A percentile compares a stretch with the other conserved stretches of the same genome.
Conservation (phyloP, 2,797 vertebrate genomes). For the Sebastolobus altivelis region DNA sequence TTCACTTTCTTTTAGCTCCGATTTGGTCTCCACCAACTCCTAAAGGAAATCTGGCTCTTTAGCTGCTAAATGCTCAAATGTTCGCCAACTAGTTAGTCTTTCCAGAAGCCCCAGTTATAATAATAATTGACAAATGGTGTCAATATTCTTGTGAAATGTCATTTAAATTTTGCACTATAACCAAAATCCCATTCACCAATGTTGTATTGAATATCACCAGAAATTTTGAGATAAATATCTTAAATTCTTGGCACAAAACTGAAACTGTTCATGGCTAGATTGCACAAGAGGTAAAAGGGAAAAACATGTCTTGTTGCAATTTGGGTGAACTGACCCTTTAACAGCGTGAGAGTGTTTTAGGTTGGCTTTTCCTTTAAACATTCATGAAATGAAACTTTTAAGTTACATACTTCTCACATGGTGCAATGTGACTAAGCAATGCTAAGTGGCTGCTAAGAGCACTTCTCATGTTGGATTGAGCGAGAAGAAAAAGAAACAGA, state of each 20-base stretch:
- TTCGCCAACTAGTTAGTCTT: not conserved
- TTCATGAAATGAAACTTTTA: conserved; percentile 18
- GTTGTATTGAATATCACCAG: not conserved
- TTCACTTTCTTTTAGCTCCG: not conserved
- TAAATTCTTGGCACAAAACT: not conserved
- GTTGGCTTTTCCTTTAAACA: not conserved
- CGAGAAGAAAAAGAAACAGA: conserved; percentile 18
- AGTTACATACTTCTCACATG: conserved; percentile 9
- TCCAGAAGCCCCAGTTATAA: not conserved
- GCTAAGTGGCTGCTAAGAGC: conserved; percentile 53
- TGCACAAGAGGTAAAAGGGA: not conserved
- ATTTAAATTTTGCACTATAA: not conserved
- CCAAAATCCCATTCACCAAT: not conserved
- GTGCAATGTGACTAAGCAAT: conserved; percentile 39
- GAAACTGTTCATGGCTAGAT: not conserved
- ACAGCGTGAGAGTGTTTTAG: not conserved
- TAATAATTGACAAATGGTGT: not conserved
- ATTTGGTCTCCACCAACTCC: conserved; percentile 7
- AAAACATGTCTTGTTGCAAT: not conserved
- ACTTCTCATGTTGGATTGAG: conserved; percentile 24
- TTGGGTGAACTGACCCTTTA: conserved; percentile 10
- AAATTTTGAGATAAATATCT: not conserved
- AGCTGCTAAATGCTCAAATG: not conserved
- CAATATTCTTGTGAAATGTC: not conserved
- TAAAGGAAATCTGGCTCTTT: not conserved